Conservation (phyloP, 2,888 invertebrate species). For the Chrysotoxum bicinctum region DNA sequence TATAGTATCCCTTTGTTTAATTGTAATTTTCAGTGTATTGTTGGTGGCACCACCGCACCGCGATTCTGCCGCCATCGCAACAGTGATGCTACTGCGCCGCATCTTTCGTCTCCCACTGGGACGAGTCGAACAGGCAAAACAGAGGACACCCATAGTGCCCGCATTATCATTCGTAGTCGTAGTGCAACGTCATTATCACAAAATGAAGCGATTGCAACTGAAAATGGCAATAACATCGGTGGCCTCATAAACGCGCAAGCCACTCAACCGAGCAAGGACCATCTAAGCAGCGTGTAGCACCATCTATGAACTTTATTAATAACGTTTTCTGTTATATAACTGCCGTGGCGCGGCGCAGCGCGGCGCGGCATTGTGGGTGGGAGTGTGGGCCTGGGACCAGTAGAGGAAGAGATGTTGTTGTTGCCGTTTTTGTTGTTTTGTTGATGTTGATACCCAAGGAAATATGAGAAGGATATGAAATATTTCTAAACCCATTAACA, state of each 20-base stretch:
- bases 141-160: conserved; percentile 25
- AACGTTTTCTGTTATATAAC: conserved; percentile 59
- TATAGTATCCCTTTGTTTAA: conserved; percentile 63
- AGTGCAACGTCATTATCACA: conserved; percentile 70
- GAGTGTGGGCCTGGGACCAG: not conserved
- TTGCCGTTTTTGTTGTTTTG: conserved; percentile 15
- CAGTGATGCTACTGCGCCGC: not conserved
- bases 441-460: conserved; percentile 41
- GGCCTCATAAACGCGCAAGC: conserved; percentile 72
- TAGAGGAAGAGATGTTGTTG: conserved; percentile 6
- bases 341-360: not conserved
- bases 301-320: conserved; percentile 73
- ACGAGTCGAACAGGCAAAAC: conserved; percentile 1
- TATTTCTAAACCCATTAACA: conserved; percentile 71
- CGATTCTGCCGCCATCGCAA: not conserved
- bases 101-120: not conserved
- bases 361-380: not conserved
- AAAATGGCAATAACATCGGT: conserved; percentile 73
- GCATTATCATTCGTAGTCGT: conserved; percentile 58
- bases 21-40: conserved; percentile 65
- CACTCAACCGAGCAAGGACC: conserved; percentile 71
- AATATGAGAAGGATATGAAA: conserved; percentile 67
- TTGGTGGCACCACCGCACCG: conserved; percentile 12
- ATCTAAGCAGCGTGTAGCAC: conserved; percentile 72
- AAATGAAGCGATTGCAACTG: conserved; percentile 70